Percentiles rank a stretch among this genome's conserved stretches.
Conservation (phyloP, 2,797 vertebrate genomes). For the Phylloscopus collybita region DNA sequence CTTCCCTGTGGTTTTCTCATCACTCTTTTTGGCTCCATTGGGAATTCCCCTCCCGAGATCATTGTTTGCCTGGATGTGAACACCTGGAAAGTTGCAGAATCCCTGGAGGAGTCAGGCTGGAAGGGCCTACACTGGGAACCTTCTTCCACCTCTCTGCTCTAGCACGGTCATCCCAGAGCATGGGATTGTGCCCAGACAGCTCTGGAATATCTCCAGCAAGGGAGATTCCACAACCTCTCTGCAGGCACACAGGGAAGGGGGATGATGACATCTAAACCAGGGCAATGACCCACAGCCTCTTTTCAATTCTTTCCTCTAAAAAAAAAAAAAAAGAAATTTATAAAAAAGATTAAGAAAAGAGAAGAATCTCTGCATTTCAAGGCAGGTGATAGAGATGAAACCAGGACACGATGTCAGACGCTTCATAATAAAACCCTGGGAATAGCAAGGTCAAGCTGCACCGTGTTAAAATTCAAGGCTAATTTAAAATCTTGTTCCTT, state of each 20-base stretch:
- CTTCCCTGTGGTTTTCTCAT: not conserved
- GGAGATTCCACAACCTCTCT: not conserved
- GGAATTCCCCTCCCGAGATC: not conserved
- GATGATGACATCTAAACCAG: not conserved
- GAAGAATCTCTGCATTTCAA: not conserved
- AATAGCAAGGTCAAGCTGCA: not conserved
- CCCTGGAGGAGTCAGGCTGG: not conserved
- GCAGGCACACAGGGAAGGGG: not conserved
- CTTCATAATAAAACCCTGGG: not conserved
- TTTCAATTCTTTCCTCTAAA: not conserved
- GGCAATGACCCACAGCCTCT: not conserved
- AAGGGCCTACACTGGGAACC: not conserved
- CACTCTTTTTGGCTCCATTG: not conserved
- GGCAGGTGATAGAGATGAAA: not conserved
- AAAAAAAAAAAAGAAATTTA: not conserved
- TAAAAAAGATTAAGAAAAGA: not conserved
- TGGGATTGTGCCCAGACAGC: not conserved
- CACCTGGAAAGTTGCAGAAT: not conserved
- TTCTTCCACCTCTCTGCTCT: not conserved
- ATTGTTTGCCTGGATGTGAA: not conserved
- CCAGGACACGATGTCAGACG: not conserved
- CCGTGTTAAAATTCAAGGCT: conserved; percentile 20
- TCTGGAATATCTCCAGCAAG: not conserved
- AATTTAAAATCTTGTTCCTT: conserved; percentile 64
- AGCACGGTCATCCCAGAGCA: not conserved